These are phyloP conservation scores for Carcina quercana DNA, from an alignment of 2,888 invertebrate species.

Conservation along the genomic window DNA sequence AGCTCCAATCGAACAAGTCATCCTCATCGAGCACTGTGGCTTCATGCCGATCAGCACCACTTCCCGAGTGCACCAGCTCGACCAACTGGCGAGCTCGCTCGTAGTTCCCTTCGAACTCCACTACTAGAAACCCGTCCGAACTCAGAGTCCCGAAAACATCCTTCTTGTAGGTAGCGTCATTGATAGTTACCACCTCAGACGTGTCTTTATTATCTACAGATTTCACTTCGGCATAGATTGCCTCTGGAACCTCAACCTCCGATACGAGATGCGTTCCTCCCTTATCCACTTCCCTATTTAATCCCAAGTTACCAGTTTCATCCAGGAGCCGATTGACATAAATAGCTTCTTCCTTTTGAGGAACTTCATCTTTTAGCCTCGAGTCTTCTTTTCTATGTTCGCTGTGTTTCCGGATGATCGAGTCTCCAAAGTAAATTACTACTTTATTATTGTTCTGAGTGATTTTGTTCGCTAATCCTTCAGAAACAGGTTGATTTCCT, in stretches of 20 bases:
- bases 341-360: slow-evolving; percentile 54
- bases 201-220: slow-evolving; percentile 33
- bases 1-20: slow-evolving; percentile 81
- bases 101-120: slow-evolving; percentile 77
- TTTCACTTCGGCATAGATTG: slow-evolving; percentile 60
- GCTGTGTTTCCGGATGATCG: slow-evolving; percentile 69
- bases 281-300: slow-evolving; percentile 46
- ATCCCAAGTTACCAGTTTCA: slow-evolving; percentile 45
- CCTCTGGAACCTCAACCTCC: slow-evolving; percentile 58
- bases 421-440: slow-evolving; percentile 83
- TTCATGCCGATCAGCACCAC: slow-evolving; percentile 56
- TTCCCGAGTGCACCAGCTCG: slow-evolving; percentile 68
- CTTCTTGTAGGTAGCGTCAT: slow-evolving; percentile 60
- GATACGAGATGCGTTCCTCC: slow-evolving; percentile 48
- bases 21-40: slow-evolving; percentile 62
- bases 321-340: slow-evolving; percentile 57
- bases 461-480: slow-evolving; percentile 58
- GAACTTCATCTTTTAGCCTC: slow-evolving; percentile 31
- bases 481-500: slow-evolving; percentile 38
- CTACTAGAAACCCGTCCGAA: slow-evolving; percentile 74
- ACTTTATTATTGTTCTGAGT: slow-evolving; percentile 77
- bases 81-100: slow-evolving; percentile 76
- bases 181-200: slow-evolving; percentile 41
- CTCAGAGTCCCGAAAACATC: slow-evolving; percentile 54
- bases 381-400: slow-evolving; percentile 59